A percentile compares a stretch with the other conserved stretches of the same genome.
These are phyloP conservation scores for Drosophila insularis DNA, from an alignment of 1,140 invertebrate species.

Conservation along the genomic window DNA sequence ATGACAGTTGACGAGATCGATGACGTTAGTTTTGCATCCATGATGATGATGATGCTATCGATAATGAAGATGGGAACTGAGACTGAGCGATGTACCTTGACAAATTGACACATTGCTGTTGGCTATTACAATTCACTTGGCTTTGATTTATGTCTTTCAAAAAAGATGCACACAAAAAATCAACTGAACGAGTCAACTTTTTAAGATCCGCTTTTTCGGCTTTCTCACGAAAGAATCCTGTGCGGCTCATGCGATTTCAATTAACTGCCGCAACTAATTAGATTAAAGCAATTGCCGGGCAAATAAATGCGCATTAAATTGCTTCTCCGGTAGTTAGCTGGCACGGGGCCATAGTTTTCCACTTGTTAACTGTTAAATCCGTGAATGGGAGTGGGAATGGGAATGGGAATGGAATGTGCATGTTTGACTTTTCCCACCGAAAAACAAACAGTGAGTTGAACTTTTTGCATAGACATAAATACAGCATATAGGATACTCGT, in stretches of 20 bases:
- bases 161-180: neutral
- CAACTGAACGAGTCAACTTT: neutral
- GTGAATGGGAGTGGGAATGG: neutral
- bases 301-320: slow-evolving; percentile 55
- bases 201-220: neutral
- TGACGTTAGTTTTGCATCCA: slow-evolving; percentile 78
- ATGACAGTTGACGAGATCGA: slow-evolving; percentile 81
- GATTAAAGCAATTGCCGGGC: slow-evolving; percentile 64
- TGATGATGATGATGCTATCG: slow-evolving; percentile 29
- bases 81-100: slow-evolving; percentile 76
- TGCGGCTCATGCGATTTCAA: slow-evolving; percentile 67
- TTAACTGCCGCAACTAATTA: slow-evolving; percentile 74
- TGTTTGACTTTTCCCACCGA: slow-evolving; percentile 47
- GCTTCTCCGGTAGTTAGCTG: slow-evolving; percentile 25
- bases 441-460: slow-evolving; percentile 42
- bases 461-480: slow-evolving; percentile 52
- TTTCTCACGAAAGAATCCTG: slow-evolving; percentile 28
- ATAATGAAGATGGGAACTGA: slow-evolving; percentile 37
- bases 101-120: slow-evolving; percentile 76
- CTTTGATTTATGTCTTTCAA: slow-evolving; percentile 59
- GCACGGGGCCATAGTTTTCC: slow-evolving; percentile 60
- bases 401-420: slow-evolving; percentile 31
- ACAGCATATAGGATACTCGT: neutral
- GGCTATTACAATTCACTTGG: slow-evolving; percentile 47
- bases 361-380: slow-evolving; percentile 47